Evolutionary conservation across 2,113 vertebrate species (phyloP).

Genomic region (Falco punctatus): DNA sequence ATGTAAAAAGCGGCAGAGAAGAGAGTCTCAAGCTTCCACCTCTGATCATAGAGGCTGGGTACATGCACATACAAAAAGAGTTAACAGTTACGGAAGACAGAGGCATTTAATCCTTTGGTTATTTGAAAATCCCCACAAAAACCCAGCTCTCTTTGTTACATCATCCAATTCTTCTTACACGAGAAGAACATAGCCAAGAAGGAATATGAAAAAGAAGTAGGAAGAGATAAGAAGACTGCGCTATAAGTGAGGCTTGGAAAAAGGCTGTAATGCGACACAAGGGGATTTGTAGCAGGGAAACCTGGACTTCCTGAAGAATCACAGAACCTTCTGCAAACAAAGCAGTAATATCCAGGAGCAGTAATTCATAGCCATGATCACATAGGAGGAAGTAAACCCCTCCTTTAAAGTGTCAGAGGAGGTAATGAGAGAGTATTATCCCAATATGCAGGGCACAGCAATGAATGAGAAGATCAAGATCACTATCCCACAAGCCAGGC

Average conservation of each 20-base stretch:
- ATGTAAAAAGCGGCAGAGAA: not conserved
- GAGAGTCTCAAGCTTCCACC: not conserved
- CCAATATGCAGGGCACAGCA: not conserved
- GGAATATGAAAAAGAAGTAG: not conserved
- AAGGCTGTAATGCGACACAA: not conserved
- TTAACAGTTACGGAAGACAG: not conserved
- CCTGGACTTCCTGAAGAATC: slow-evolving; percentile 27
- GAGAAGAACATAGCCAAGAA: not conserved
- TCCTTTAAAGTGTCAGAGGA: not conserved
- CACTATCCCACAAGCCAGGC: not conserved
- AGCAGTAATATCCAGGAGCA: not conserved
- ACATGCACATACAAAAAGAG: fast-evolving
- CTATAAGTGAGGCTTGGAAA: not conserved
- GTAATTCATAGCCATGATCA: not conserved
- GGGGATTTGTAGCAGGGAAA: not conserved
- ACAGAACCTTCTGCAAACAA: slow-evolving; percentile 13
- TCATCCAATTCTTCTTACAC: not conserved
- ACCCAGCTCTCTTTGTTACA: not conserved
- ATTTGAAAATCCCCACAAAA: not conserved
- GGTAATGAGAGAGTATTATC: not conserved
- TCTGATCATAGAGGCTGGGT: fast-evolving
- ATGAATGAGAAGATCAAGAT: not conserved
- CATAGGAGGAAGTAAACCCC: not conserved
- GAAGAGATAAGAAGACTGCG: not conserved
- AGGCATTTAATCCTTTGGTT: not conserved